Conservation (phyloP, 2,797 vertebrate genomes). For the Tragelaphus eurycerus region DNA sequence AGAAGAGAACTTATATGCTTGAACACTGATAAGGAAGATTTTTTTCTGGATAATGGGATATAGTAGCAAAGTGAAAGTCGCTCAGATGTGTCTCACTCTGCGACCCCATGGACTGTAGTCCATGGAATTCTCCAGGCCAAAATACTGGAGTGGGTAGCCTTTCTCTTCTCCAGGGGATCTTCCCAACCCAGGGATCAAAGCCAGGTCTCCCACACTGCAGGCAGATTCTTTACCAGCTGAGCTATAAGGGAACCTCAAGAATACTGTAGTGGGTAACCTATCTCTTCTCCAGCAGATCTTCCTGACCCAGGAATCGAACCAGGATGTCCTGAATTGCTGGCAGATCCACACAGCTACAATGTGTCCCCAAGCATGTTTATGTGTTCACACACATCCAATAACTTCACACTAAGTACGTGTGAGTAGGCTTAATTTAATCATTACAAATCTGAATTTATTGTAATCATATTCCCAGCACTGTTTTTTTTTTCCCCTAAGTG, state of each 20-base stretch:
- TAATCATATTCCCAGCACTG: neutral
- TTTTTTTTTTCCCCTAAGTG: constrained; percentile 33
- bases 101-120: neutral
- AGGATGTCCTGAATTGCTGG: neutral
- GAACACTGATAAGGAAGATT: neutral
- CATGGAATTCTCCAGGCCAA: neutral
- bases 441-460: constrained; percentile 14
- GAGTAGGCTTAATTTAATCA: neutral
- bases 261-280: neutral
- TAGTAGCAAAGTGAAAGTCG: neutral
- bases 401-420: neutral
- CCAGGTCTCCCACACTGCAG: neutral
- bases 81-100: neutral
- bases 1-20: neutral
- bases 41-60: neutral
- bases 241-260: neutral
- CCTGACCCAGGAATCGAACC: neutral
- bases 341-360: neutral
- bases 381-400: neutral
- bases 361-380: neutral
- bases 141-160: neutral
- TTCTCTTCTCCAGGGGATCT: neutral
- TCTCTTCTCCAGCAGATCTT: neutral
- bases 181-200: neutral
- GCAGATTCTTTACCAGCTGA: neutral